Conservation (phyloP, 2,797 vertebrate species). For the Limnodromus scolopaceus region DNA sequence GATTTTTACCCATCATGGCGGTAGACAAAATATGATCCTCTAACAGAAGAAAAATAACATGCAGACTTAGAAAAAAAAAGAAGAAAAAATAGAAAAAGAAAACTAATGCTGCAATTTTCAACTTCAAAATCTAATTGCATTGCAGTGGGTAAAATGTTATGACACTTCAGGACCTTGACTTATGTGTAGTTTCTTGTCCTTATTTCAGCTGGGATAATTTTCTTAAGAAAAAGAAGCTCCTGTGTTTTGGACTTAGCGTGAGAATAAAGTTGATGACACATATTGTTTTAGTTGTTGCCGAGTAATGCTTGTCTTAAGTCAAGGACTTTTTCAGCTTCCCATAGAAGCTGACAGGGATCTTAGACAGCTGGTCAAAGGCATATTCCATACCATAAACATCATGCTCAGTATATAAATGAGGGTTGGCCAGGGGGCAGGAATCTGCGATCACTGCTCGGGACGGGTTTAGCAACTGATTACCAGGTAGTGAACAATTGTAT, state of each 20-base stretch:
- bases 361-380: neutral
- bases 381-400: neutral
- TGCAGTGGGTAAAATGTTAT: neutral
- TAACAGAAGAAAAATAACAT: neutral
- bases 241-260: neutral
- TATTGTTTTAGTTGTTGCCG: neutral
- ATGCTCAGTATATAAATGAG: neutral
- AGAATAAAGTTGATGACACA: neutral
- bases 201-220: neutral
- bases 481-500: neutral
- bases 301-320: neutral
- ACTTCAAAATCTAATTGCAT: neutral
- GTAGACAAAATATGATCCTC: neutral
- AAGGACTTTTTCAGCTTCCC: neutral
- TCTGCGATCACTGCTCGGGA: neutral
- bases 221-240: neutral
- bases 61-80: neutral
- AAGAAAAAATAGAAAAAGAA: neutral
- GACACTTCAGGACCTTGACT: neutral
- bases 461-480: neutral
- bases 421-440: neutral
- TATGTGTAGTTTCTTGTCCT: fast-evolving
- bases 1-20: neutral
- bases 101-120: neutral
- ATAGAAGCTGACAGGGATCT: neutral